Percentiles rank a stretch among this genome's conserved stretches.
Conservation (phyloP, 2,113 vertebrate species). For the Dolichallabes microphthalmus region DNA sequence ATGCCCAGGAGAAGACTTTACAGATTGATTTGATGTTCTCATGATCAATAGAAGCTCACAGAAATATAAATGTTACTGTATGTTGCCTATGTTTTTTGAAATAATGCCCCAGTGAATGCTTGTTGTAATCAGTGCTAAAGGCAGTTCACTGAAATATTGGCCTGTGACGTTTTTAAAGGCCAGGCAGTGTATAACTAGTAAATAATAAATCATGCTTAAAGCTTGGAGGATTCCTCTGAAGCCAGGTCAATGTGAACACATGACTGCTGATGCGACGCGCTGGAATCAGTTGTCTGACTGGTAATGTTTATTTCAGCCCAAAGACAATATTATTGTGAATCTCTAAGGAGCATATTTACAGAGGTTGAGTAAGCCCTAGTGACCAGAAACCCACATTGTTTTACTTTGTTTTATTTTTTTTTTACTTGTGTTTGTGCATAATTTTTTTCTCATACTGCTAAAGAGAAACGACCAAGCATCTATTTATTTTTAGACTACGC, state of each 20-base stretch:
- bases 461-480: neutral
- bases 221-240: neutral
- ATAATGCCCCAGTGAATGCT: too few relatives aligned
- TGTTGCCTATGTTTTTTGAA: too few relatives aligned
- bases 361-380: neutral
- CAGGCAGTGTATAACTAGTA: neutral
- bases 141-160: too few relatives aligned
- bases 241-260: neutral
- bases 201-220: neutral
- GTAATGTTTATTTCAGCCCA: neutral
- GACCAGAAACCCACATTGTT: neutral
- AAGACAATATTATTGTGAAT: neutral
- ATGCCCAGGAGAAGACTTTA: too few relatives aligned
- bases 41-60: too few relatives aligned
- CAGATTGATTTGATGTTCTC: too few relatives aligned
- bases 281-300: neutral
- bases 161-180: too few relatives aligned
- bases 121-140: too few relatives aligned
- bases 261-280: neutral
- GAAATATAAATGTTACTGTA: too few relatives aligned
- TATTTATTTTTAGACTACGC: conserved; percentile 82
- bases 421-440: neutral
- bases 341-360: neutral
- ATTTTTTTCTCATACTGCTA: neutral
- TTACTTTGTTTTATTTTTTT: neutral